Evolutionary conservation across 2,888 invertebrate species (phyloP).

Genomic region (Drosophila anomelani): DNA sequence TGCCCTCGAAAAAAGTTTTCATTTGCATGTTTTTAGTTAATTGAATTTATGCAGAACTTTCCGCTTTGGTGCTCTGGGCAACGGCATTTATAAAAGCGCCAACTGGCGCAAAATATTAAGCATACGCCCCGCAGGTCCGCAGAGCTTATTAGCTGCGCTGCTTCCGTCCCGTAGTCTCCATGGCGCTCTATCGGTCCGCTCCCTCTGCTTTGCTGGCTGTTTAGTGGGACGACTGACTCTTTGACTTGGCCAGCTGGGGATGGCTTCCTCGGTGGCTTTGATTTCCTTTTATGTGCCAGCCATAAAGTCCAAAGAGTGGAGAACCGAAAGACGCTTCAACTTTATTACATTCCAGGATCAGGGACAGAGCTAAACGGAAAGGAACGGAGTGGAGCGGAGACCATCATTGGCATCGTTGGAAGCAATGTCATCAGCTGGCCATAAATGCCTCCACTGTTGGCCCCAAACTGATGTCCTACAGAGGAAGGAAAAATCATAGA

Average conservation of each 20-base stretch:
- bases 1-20: constrained; percentile 65
- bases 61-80: constrained; percentile 61
- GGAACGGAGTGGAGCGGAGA: background rate
- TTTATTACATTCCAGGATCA: constrained; percentile 69
- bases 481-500: background rate
- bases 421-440: constrained; percentile 70
- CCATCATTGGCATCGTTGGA: constrained; percentile 21
- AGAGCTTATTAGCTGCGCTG: constrained; percentile 59
- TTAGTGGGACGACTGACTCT: constrained; percentile 50
- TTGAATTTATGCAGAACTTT: constrained; percentile 76
- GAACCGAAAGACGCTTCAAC: constrained; percentile 46
- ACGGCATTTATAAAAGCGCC: constrained; percentile 64
- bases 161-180: constrained; percentile 13
- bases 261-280: constrained; percentile 51
- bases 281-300: constrained; percentile 72
- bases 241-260: constrained; percentile 48
- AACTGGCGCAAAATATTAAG: constrained; percentile 65
- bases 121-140: constrained; percentile 49
- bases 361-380: constrained; percentile 9
- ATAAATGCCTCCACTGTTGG: constrained; percentile 40
- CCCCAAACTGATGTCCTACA: constrained; percentile 7
- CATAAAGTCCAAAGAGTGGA: constrained; percentile 58
- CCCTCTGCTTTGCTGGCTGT: constrained; percentile 11
- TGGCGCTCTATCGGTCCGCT: constrained; percentile 13
- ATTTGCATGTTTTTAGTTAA: constrained; percentile 78